Evolutionary conservation across 2,888 invertebrate genomes (phyloP), one percentile per base, ranked within the genome.

Genomic region (Drosophila villosipedis): DNA sequence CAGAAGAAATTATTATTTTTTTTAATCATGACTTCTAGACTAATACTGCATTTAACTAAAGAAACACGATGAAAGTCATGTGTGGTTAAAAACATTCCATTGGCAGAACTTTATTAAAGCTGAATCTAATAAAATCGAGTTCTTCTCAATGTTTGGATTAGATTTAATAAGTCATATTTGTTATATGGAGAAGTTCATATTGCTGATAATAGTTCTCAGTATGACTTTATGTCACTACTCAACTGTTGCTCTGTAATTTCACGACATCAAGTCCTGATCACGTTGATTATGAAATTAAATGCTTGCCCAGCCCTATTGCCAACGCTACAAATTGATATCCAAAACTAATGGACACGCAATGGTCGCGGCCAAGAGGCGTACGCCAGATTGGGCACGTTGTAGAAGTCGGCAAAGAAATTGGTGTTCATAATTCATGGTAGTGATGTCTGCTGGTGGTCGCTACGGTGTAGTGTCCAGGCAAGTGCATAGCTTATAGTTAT

Each of bases 241-340:
- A 43, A 31, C 16, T 22, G 43, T 37, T 43, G 52, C n/a, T 58
- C 43, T 39, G 35, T 39, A 49, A 49, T 55, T 62, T 59, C 59
- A 54, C 60, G 41, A 68, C 68, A 68, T 68, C 61, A 14, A 69
- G 68, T 58, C 31, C 54, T 59, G 73, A 83, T 63, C 66, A 83
- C 82, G 62, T 82, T 83, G 83, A 68, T 84, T 87, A 74, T 58
- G 49, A 79, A 84, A 83, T 78, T 82, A 85, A 79, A 75, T 79
- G 88, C 81, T 54, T 73, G 74, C 47, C 69, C 80, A 75, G 75
- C 83, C 77, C 71, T 76, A 68, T 69, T 81, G 76, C 67, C 81
- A 78, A 68, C 79, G 66, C 67, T 70, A 80, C 74, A 87, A 87
- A 87, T 89, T 82, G 88, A 85, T 89, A 74, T 80, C 82, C 76